Evolutionary conservation across 2,797 vertebrate species (phyloP).

Genomic region (Catharus ustulatus): DNA sequence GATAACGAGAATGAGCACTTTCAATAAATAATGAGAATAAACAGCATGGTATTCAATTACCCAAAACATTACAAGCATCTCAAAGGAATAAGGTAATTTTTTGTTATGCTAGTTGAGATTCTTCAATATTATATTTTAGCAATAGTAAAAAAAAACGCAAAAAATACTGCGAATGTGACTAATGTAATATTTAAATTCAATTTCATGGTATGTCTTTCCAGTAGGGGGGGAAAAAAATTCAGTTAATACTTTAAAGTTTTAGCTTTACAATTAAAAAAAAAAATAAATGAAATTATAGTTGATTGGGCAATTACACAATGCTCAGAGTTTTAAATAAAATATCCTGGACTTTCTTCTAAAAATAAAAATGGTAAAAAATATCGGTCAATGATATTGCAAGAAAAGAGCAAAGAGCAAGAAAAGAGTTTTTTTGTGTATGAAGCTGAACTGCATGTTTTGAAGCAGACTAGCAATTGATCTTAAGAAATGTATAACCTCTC

Average conservation of each 20-base stretch:
- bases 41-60: neutral
- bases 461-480: neutral
- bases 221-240: neutral
- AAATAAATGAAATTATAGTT: accelerated
- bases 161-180: neutral
- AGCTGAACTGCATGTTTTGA: neutral
- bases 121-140: neutral
- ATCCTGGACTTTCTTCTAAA: neutral
- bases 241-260: neutral
- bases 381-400: no score
- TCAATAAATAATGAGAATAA: conserved; percentile 32
- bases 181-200: neutral
- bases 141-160: neutral
- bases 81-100: accelerated
- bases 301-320: neutral
- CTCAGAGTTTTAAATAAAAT: neutral
- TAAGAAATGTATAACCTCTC: neutral
- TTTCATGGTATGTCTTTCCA: neutral
- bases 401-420: neutral
- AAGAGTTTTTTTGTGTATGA: neutral
- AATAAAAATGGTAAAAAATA: neutral
- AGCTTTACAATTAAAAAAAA: neutral
- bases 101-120: neutral
- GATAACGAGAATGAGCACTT: neutral
- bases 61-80: neutral